phyloP scores from a whole-genome alignment of 2,888 invertebrate species.

The Macrosiphum euphorbiae region DNA sequence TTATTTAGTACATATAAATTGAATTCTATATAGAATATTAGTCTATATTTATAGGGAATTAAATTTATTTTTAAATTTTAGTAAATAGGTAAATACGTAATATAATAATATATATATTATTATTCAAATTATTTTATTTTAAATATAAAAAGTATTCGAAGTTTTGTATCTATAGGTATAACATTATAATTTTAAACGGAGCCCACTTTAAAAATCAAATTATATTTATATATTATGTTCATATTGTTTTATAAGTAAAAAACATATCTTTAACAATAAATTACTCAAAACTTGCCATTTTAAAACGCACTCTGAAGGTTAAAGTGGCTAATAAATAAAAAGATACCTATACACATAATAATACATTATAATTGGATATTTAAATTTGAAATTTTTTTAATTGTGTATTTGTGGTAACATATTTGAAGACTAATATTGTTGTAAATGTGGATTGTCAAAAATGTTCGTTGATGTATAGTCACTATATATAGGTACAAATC shows the following conservation, averaged over 20 bases:
- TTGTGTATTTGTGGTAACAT: neutral
- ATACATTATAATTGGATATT: neutral
- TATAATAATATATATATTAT: neutral
- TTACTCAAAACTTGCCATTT: neutral
- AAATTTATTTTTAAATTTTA: neutral
- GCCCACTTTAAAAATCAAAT: too few species aligned
- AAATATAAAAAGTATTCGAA: neutral
- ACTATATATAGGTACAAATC: neutral
- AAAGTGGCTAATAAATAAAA: neutral
- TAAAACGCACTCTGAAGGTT: neutral
- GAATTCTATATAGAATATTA: too few species aligned
- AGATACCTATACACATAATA: neutral
- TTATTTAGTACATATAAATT: conserved; percentile 12
- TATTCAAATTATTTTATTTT: neutral
- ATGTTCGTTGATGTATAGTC: neutral
- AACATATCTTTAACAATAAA: neutral
- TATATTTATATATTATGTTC: too few species aligned
- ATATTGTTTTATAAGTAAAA: neutral
- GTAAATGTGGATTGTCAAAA: neutral
- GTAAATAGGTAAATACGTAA: neutral
- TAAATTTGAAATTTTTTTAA: neutral
- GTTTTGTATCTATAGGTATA: too few species aligned
- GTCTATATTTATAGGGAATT: neutral
- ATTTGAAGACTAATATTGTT: neutral
- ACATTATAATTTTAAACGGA: too few species aligned